phyloP scores from a whole-genome alignment of 2,113 vertebrate genomes.

The Microcebus ravelobensis region DNA sequence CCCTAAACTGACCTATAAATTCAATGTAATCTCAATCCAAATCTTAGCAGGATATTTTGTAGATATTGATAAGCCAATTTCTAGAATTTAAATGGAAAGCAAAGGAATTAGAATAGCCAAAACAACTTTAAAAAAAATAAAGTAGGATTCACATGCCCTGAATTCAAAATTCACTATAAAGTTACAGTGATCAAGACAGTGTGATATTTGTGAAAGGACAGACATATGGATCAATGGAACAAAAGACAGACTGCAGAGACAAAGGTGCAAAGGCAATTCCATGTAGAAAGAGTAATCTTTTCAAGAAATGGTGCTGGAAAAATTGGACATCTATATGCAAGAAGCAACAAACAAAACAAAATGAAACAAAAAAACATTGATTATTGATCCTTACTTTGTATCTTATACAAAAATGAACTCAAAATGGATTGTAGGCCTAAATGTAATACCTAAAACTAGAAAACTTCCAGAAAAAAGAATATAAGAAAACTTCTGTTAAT shows the following conservation, averaged over 20 bases:
- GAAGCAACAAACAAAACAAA: neutral
- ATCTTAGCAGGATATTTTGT: neutral
- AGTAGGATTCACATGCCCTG: neutral
- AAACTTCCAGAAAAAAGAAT: neutral
- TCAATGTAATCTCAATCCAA: neutral
- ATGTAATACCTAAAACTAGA: neutral
- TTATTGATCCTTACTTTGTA: neutral
- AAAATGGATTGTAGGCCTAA: neutral
- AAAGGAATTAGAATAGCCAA: neutral
- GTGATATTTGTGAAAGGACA: neutral
- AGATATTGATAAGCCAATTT: neutral
- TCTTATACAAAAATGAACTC: neutral
- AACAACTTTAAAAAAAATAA: neutral
- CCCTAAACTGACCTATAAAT: neutral
- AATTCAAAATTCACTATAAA: constrained; percentile 3
- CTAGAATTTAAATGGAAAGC: neutral
- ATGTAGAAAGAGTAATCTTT: neutral
- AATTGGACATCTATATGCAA: neutral
- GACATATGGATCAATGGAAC: neutral
- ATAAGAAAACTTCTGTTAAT: neutral
- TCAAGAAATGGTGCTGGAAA: neutral
- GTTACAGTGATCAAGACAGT: neutral
- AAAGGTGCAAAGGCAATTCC: neutral
- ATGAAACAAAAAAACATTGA: neutral
- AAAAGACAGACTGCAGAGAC: neutral